Evolutionary conservation across 2,888 invertebrate species (phyloP).

Genomic region (Drosophila flavopinicola): DNA sequence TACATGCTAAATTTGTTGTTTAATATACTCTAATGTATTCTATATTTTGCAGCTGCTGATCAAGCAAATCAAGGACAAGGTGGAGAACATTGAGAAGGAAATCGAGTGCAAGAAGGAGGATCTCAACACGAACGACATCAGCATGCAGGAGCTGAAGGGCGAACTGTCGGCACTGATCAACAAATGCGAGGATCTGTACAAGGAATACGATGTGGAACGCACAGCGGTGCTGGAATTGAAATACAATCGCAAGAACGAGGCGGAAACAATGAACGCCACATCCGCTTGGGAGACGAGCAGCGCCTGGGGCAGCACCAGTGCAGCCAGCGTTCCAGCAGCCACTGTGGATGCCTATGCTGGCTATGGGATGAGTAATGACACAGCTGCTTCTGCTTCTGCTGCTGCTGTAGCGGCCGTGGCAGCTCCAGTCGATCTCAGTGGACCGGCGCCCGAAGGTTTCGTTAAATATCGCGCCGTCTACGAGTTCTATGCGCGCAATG

Average conservation of each 20-base stretch:
- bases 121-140: slow-evolving; percentile 91
- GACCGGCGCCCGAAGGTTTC: slow-evolving; percentile 85
- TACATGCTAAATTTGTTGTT: too few relatives aligned
- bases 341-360: slow-evolving; percentile 68
- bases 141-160: slow-evolving; percentile 89
- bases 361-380: slow-evolving; percentile 72
- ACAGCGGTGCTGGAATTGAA: slow-evolving; percentile 86
- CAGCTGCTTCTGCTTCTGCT: slow-evolving; percentile 75
- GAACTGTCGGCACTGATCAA: slow-evolving; percentile 88
- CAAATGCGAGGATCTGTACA: slow-evolving; percentile 89
- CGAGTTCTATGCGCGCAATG: slow-evolving; percentile 95
- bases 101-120: slow-evolving; percentile 92
- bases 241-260: slow-evolving; percentile 85
- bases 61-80: slow-evolving; percentile 89
- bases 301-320: slow-evolving; percentile 41
- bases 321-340: slow-evolving; percentile 41
- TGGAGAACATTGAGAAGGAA: slow-evolving; percentile 91
- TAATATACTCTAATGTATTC: too few relatives aligned
- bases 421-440: slow-evolving; percentile 71
- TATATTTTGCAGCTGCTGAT: slow-evolving; percentile 86
- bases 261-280: slow-evolving; percentile 56
- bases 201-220: slow-evolving; percentile 89
- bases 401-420: slow-evolving; percentile 40
- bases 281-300: slow-evolving; percentile 86
- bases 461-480: slow-evolving; percentile 95